Conservation (phyloP, 2,797 vertebrate genomes). For the Mormyrus proboscirostris region DNA sequence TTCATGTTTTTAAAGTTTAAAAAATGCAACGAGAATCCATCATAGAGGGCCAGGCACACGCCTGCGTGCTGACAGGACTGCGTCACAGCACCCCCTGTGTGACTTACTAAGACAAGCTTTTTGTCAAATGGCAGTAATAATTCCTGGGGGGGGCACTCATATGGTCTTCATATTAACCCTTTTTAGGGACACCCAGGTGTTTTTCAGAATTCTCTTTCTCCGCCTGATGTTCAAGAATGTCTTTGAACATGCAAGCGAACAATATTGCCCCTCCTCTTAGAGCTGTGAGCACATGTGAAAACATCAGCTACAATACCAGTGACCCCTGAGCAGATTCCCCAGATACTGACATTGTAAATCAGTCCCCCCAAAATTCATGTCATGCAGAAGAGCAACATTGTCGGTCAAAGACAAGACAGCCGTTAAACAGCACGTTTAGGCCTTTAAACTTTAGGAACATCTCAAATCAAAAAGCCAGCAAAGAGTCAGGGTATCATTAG, state of each 20-base stretch:
- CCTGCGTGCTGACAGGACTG: background rate
- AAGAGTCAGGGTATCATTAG: background rate
- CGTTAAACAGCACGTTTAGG: background rate
- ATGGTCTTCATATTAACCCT: conserved; percentile 10
- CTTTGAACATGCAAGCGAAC: conserved; percentile 6
- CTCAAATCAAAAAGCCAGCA: background rate
- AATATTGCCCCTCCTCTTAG: background rate
- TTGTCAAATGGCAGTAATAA: background rate
- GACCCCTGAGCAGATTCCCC: background rate
- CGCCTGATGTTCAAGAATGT: background rate
- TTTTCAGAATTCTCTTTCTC: background rate
- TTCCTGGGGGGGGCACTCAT: background rate
- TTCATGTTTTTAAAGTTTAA: background rate
- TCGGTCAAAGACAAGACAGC: background rate
- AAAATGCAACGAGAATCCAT: background rate
- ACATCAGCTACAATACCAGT: background rate
- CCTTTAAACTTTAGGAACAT: background rate
- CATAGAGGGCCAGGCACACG: background rate
- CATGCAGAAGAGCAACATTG: background rate
- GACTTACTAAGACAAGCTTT: background rate
- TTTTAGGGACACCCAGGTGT: background rate
- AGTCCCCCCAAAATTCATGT: background rate
- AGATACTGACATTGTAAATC: background rate
- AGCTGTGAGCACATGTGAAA: background rate
- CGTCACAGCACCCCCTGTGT: background rate